Conservation (phyloP, 2,888 invertebrate genomes). For the Orchestes rusci region DNA sequence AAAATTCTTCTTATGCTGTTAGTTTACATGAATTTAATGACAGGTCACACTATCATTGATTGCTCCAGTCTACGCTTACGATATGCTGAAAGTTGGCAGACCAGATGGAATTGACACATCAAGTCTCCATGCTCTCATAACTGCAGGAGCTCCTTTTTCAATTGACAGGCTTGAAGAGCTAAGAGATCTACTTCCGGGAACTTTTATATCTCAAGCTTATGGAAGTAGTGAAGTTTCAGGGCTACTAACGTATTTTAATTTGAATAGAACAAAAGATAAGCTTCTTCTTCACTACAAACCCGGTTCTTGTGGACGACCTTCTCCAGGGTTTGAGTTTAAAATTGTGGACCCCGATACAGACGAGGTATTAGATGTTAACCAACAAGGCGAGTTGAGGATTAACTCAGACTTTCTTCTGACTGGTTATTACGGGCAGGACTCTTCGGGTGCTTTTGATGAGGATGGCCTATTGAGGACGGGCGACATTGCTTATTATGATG, state of each 20-base stretch:
- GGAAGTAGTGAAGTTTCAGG: slow-evolving; percentile 40
- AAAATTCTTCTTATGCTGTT: background rate
- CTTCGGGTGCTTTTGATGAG: slow-evolving; percentile 43
- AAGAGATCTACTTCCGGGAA: slow-evolving; percentile 38
- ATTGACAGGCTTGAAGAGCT: slow-evolving; percentile 29
- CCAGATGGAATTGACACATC: slow-evolving; percentile 38
- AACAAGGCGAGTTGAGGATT: slow-evolving; percentile 49
- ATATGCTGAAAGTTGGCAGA: slow-evolving; percentile 33
- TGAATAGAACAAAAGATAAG: slow-evolving; percentile 31
- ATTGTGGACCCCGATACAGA: slow-evolving; percentile 36
- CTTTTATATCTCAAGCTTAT: slow-evolving; percentile 34
- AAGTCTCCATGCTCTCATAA: slow-evolving; percentile 29
- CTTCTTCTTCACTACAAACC: slow-evolving; percentile 33
- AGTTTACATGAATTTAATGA: background rate
- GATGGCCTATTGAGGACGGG: slow-evolving; percentile 49
- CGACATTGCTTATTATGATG: slow-evolving; percentile 48
- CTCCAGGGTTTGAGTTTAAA: slow-evolving; percentile 34
- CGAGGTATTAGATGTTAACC: slow-evolving; percentile 38
- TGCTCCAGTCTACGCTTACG: slow-evolving; percentile 32
- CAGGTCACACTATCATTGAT: slow-evolving; percentile 32
- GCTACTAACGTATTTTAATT: slow-evolving; percentile 30
- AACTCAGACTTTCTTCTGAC: slow-evolving; percentile 40
- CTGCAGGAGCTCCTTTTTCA: slow-evolving; percentile 36
- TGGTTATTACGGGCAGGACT: slow-evolving; percentile 47
- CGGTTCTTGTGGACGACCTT: slow-evolving; percentile 32